phyloP scores from a whole-genome alignment of 2,113 vertebrate genomes.

The Apteryx mantelli region DNA sequence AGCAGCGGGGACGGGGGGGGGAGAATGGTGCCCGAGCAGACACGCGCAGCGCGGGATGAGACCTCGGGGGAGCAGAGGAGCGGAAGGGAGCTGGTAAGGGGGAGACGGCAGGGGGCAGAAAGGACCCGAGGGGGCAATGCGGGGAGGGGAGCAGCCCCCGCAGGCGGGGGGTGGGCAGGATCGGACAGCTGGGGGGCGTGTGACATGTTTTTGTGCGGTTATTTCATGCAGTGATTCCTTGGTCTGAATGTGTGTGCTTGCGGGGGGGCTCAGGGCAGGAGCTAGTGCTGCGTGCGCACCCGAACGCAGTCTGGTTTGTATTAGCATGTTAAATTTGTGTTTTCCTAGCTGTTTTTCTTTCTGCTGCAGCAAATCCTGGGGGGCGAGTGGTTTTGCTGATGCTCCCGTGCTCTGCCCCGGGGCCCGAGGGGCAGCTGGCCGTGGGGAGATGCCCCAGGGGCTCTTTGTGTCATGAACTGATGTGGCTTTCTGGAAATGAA shows the following conservation, averaged over 20 bases:
- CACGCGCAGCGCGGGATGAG: not conserved
- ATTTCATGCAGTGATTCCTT: not conserved
- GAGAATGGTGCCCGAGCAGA: slow-evolving; percentile 48
- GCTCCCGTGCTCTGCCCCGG: not conserved
- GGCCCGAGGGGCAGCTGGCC: not conserved
- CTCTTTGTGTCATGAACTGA: not conserved
- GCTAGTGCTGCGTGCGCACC: not conserved
- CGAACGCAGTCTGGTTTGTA: not conserved
- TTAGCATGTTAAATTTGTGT: not conserved
- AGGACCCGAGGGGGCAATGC: too few relatives aligned
- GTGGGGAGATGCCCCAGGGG: not conserved
- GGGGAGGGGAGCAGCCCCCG: not conserved
- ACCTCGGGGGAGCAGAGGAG: not conserved
- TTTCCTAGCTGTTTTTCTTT: not conserved
- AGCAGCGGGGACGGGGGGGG: slow-evolving; percentile 8
- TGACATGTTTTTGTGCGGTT: not conserved
- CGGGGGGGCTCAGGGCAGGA: not conserved
- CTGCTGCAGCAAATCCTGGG: not conserved
- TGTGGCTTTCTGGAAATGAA: not conserved
- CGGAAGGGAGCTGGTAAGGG: slow-evolving; percentile 25
- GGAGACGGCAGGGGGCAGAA: not conserved
- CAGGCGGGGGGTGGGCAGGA: not conserved
- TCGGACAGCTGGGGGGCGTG: not conserved
- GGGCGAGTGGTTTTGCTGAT: not conserved
- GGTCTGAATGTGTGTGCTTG: not conserved